phyloP scores from a whole-genome alignment of 2,113 vertebrate genomes.

The Corydoras sp. region DNA sequence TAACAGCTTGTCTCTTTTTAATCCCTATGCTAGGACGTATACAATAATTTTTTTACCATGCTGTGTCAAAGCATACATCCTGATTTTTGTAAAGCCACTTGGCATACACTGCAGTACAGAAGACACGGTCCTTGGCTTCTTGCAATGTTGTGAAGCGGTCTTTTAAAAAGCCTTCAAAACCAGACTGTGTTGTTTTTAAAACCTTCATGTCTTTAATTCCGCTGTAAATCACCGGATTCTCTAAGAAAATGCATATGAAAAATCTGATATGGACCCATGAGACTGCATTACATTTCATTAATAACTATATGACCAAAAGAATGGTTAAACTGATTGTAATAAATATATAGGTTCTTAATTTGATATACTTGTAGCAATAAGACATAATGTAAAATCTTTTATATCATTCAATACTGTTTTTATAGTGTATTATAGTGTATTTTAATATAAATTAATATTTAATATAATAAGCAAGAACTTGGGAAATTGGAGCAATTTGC shows the following conservation, averaged over 20 bases:
- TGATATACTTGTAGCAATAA: too few relatives aligned
- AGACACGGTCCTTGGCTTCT: conserved; percentile 80
- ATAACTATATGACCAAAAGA: neutral
- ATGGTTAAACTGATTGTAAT: too few relatives aligned
- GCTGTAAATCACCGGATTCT: conserved; percentile 72
- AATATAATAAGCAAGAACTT: too few relatives aligned
- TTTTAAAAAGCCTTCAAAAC: conserved; percentile 82
- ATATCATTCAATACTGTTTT: too few relatives aligned
- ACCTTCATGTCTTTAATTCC: conserved; percentile 86
- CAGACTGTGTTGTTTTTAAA: conserved; percentile 91
- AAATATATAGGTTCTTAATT: too few relatives aligned
- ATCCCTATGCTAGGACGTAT: neutral
- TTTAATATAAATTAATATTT: too few relatives aligned
- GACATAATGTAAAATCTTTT: too few relatives aligned
- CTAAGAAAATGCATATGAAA: conserved; percentile 51
- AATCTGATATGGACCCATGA: neutral
- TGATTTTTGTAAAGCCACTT: conserved; percentile 78
- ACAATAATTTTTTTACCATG: conserved; percentile 68
- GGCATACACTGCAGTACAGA: conserved; percentile 80
- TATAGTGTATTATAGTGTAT: too few relatives aligned
- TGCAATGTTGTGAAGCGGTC: conserved; percentile 85
- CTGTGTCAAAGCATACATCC: conserved; percentile 69
- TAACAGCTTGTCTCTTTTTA: neutral
- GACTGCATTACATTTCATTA: neutral
- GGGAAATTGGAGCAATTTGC: too few relatives aligned